Evolutionary conservation across 2,888 invertebrate species (phyloP).

Genomic region (Pandemis corylana): DNA sequence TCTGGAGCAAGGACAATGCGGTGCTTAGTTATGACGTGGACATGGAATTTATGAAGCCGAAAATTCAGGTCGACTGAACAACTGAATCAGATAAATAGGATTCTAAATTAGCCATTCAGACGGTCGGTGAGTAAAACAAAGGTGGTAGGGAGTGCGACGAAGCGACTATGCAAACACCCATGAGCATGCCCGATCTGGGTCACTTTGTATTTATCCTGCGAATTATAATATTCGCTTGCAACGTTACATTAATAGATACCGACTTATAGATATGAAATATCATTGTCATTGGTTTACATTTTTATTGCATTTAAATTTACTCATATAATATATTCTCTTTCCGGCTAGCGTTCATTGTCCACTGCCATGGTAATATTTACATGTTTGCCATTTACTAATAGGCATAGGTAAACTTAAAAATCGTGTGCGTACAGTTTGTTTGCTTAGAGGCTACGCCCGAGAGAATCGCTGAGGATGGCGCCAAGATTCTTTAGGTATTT

Average conservation of each 20-base stretch:
- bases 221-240: conserved; percentile 39
- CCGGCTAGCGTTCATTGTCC: conserved; percentile 36
- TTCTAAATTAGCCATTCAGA: conserved; percentile 78
- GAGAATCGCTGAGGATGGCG: conserved; percentile 60
- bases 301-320: conserved; percentile 10
- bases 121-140: conserved; percentile 71
- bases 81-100: conserved; percentile 77
- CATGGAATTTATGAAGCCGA: conserved; percentile 71
- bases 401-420: conserved; percentile 55
- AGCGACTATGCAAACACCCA: conserved; percentile 73
- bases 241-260: conserved; percentile 12
- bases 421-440: conserved; percentile 70
- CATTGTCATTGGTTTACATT: conserved; percentile 18
- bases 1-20: conserved; percentile 66
- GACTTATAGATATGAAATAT: conserved; percentile 28
- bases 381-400: conserved; percentile 56
- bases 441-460: conserved; percentile 56
- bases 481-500: conserved; percentile 63
- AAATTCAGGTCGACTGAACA: conserved; percentile 79
- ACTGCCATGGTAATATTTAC: conserved; percentile 47
- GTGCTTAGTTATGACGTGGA: conserved; percentile 66
- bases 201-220: conserved; percentile 50
- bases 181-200: conserved; percentile 70
- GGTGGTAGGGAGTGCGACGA: conserved; percentile 71
- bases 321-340: conserved; percentile 14